These are phyloP conservation scores for Corythornis madagascariensis DNA, from an alignment of 2,113 vertebrate genomes.

Conservation along the genomic window DNA sequence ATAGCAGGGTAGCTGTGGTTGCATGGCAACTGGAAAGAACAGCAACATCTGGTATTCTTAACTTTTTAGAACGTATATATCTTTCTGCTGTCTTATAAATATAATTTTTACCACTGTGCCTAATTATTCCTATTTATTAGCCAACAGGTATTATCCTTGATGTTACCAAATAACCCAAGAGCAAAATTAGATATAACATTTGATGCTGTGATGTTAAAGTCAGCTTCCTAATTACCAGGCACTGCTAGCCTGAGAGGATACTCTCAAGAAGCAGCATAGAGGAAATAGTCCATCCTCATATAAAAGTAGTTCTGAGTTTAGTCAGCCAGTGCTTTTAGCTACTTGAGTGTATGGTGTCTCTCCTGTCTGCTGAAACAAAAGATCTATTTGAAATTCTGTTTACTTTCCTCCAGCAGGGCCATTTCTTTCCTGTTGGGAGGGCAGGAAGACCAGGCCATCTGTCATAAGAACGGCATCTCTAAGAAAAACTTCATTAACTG, in stretches of 20 bases:
- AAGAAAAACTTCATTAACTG: not conserved
- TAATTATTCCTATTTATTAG: not conserved
- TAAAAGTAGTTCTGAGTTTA: not conserved
- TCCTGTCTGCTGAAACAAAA: not conserved
- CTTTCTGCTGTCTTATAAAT: not conserved
- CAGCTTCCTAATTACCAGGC: not conserved
- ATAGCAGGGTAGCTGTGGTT: conserved; percentile 43
- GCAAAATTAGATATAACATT: not conserved
- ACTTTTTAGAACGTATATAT: conserved; percentile 26
- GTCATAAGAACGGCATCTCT: not conserved
- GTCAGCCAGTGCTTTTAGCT: not conserved
- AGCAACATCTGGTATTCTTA: conserved; percentile 43
- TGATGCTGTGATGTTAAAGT: not conserved
- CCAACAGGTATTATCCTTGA: not conserved
- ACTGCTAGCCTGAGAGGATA: not conserved
- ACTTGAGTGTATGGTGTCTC: not conserved
- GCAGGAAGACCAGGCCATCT: not conserved
- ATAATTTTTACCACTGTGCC: not conserved
- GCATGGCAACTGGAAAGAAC: conserved; percentile 57
- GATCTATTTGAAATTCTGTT: not conserved
- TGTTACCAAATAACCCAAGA: not conserved
- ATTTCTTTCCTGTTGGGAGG: conserved; percentile 19
- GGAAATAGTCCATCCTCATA: not conserved
- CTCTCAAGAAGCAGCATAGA: not conserved
- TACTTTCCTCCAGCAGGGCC: not conserved